These are phyloP conservation scores for Porites evermanni DNA, from an alignment of 92 coral and sea anemone genomes.

Conservation along the genomic window DNA sequence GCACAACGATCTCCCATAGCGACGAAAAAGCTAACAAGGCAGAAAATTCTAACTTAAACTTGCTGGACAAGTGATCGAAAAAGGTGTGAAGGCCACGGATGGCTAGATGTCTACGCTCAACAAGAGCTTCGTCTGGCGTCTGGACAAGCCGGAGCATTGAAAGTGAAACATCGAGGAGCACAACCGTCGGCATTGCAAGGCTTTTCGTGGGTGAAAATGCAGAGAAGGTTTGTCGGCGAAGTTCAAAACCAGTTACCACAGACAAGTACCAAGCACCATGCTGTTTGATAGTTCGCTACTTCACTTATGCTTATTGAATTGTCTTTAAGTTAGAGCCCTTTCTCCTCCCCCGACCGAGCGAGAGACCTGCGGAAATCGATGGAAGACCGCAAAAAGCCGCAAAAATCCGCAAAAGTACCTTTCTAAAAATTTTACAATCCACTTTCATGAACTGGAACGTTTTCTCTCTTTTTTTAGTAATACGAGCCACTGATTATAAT, in stretches of 20 bases:
- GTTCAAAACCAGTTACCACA: no score
- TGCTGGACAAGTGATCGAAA: conserved; percentile 86
- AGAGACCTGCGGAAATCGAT: no score
- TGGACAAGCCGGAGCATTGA: conserved; percentile 92
- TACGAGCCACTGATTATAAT: no score
- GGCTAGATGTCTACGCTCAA: conserved; percentile 91
- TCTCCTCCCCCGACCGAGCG: no score
- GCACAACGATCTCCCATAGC: conserved; percentile 99
- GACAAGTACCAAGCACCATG: conserved; percentile 3
- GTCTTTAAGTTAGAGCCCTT: neutral
- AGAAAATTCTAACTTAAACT: conserved; percentile 93
- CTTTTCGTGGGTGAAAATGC: neutral
- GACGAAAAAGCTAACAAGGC: conserved; percentile 97
- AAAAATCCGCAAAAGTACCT: no score
- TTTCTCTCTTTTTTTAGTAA: no score
- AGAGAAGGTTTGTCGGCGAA: neutral
- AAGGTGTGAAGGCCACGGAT: conserved; percentile 89
- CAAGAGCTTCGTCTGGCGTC: conserved; percentile 77
- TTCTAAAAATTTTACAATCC: no score
- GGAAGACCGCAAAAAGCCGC: no score
- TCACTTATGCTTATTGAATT: conserved; percentile 1
- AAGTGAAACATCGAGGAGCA: conserved; percentile 95
- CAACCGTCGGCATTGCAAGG: conserved; percentile 90
- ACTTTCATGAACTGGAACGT: no score
- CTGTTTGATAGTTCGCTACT: neutral